These are phyloP conservation scores for Sinocyclocheilus anophthalmus DNA, from an alignment of 2,113 vertebrate genomes.

Conservation along the genomic window DNA sequence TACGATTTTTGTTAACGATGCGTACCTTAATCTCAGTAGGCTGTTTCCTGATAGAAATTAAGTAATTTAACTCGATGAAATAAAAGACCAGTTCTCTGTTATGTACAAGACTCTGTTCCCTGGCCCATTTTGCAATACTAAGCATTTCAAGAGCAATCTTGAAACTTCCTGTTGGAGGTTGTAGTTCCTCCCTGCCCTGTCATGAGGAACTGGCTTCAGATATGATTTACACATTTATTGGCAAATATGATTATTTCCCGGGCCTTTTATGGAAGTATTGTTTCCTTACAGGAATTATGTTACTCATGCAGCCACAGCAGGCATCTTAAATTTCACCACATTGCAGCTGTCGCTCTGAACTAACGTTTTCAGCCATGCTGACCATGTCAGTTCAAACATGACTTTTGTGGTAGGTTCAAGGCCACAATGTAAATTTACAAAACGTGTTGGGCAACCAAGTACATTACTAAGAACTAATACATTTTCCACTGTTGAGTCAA, in stretches of 20 bases:
- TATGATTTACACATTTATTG: slow-evolving; percentile 17
- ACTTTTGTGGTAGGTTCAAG: background rate
- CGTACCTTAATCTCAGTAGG: background rate
- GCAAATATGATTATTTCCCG: background rate
- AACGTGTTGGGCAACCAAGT: background rate
- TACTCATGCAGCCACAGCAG: background rate
- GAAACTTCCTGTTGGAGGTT: background rate
- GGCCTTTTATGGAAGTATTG: background rate
- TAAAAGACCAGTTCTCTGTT: background rate
- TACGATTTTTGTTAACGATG: background rate
- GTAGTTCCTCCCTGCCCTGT: slow-evolving; percentile 1
- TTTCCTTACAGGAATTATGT: slow-evolving; percentile 33
- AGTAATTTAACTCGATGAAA: background rate
- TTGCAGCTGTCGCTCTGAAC: background rate
- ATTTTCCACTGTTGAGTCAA: background rate
- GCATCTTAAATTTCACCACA: background rate
- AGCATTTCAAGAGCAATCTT: background rate
- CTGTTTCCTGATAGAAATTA: background rate
- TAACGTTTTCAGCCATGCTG: background rate
- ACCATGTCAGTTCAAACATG: background rate
- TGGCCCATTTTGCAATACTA: background rate
- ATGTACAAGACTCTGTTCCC: background rate
- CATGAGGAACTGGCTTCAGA: background rate
- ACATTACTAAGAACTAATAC: background rate
- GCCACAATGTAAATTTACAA: background rate